Conservation (phyloP, 1,140 invertebrate genomes). For the Paramacrobiotus metropolitanus region DNA sequence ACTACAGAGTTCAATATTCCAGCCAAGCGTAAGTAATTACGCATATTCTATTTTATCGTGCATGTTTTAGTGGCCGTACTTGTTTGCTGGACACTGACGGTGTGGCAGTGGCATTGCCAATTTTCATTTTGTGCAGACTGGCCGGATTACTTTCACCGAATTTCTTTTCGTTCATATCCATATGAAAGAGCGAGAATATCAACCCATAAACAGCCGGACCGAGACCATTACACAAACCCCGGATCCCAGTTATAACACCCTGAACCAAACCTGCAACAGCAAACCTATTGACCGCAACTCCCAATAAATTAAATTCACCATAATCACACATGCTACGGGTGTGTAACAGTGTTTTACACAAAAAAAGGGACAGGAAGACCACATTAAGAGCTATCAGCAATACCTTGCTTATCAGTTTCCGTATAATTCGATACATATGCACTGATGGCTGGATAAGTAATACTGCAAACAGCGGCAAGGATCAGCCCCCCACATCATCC, state of each 20-base stretch:
- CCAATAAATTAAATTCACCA: no score
- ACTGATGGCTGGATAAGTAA: constrained; percentile 88
- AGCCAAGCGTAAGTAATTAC: constrained; percentile 67
- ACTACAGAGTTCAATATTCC: constrained; percentile 19
- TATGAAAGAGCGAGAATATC: background rate
- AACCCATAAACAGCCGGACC: constrained; percentile 38
- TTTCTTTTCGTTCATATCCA: background rate
- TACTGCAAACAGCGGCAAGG: constrained; percentile 62
- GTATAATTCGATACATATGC: constrained; percentile 93
- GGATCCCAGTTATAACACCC: constrained; percentile 88
- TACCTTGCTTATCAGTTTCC: constrained; percentile 82
- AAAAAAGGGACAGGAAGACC: constrained; percentile 9
- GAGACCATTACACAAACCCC: constrained; percentile 72
- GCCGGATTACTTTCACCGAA: background rate
- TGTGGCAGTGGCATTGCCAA: constrained; percentile 92
- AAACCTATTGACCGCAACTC: no score
- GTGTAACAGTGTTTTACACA: constrained; percentile 3
- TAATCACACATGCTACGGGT: no score
- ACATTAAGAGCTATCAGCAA: constrained; percentile 6
- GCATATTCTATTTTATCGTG: background rate
- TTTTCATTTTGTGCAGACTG: constrained; percentile 25
- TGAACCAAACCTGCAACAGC: constrained; percentile 59
- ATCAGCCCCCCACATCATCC: constrained; percentile 99
- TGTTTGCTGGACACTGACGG: constrained; percentile 40
- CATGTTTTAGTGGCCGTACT: background rate